Percentiles rank a stretch among this genome's conserved stretches.
These are phyloP conservation scores for Lepisosteus osseus DNA, from an alignment of 2,113 vertebrate genomes.

Conservation along the genomic window DNA sequence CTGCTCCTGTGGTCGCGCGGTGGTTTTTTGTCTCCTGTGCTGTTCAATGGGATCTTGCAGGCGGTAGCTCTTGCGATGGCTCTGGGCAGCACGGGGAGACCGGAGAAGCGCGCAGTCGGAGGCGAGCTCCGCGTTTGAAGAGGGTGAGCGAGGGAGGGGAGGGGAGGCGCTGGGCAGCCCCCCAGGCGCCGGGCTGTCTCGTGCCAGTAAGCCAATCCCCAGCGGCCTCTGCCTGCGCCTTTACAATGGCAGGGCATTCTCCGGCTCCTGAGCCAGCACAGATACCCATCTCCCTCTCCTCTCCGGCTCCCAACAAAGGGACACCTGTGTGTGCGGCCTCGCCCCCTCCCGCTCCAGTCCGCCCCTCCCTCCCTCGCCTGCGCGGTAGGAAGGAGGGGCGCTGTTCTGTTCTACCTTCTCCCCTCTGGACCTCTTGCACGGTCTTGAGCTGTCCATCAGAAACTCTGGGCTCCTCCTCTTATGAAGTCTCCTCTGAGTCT, in stretches of 20 bases:
- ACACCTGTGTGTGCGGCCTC: conserved; percentile 36
- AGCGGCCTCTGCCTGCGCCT: conserved; percentile 31
- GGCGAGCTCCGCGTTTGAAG: too few species aligned
- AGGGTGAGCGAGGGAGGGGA: too few species aligned
- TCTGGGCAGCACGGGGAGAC: too few species aligned
- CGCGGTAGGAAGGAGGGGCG: too few species aligned
- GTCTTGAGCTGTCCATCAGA: neutral
- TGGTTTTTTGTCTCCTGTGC: too few species aligned
- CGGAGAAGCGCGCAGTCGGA: too few species aligned
- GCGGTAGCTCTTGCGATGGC: too few species aligned
- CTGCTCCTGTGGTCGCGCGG: too few species aligned
- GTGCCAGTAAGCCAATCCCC: conserved; percentile 62
- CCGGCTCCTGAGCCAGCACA: conserved; percentile 11
- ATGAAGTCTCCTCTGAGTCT: neutral
- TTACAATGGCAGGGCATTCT: neutral
- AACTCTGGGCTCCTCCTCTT: conserved; percentile 4
- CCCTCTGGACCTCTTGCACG: neutral
- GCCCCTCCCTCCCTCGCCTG: neutral
- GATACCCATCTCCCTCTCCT: conserved; percentile 42
- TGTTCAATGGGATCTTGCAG: too few species aligned
- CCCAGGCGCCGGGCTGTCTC: conserved; percentile 64
- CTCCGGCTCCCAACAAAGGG: conserved; percentile 50
- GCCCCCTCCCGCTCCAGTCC: neutral
- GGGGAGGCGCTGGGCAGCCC: conserved; percentile 35
- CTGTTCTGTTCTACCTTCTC: neutral